phyloP scores from a whole-genome alignment of 1,140 invertebrate genomes.

The Tetramorium simillimum region DNA sequence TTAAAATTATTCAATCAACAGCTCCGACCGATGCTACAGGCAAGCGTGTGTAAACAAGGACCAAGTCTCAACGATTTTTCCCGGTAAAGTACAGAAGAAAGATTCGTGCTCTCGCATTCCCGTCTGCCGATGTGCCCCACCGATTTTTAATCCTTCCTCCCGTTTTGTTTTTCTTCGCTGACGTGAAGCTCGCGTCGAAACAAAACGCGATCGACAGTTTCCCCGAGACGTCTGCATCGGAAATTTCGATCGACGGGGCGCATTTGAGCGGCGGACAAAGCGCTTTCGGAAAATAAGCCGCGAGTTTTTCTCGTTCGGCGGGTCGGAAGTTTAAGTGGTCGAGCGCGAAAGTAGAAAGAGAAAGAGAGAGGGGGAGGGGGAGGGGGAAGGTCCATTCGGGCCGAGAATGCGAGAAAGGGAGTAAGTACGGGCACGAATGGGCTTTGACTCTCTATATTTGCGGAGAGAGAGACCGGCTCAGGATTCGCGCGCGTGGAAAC shows the following conservation, averaged over 20 bases:
- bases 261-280: conserved; percentile 54
- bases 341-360: conserved; percentile 11
- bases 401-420: background rate
- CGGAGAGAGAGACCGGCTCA: conserved; percentile 25
- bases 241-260: conserved; percentile 41
- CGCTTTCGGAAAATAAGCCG: conserved; percentile 56
- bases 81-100: background rate
- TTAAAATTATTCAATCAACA: background rate
- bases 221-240: conserved; percentile 23
- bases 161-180: background rate
- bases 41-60: background rate
- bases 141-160: background rate
- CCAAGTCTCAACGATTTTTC: conserved; percentile 22
- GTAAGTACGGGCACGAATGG: conserved; percentile 47
- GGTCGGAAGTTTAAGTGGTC: conserved; percentile 51
- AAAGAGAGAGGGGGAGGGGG: background rate
- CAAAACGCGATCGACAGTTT: conserved; percentile 43
- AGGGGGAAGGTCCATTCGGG: background rate
- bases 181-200: conserved; percentile 19
- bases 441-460: conserved; percentile 58
- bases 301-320: conserved; percentile 51
- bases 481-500: conserved; percentile 58
- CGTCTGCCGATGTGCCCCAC: background rate
- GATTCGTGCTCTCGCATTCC: background rate
- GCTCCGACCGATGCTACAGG: background rate